Conservation (phyloP, 2,113 vertebrate genomes). For the Neotragus moschatus region DNA sequence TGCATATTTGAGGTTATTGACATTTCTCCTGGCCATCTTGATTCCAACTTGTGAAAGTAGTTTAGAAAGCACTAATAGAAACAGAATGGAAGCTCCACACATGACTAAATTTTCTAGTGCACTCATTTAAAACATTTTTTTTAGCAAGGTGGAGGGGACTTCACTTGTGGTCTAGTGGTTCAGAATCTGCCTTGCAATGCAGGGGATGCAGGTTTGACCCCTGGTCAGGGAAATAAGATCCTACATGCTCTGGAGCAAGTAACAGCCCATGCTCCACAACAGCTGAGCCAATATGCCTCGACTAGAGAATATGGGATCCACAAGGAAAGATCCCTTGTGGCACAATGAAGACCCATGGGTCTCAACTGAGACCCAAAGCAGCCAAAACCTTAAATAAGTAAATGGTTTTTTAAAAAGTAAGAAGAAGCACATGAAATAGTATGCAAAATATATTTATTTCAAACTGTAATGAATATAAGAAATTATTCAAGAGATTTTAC, state of each 20-base stretch:
- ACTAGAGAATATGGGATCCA: background rate
- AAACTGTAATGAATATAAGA: background rate
- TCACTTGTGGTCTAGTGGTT: background rate
- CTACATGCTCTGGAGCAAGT: background rate
- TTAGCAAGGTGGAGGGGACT: background rate
- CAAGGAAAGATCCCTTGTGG: background rate
- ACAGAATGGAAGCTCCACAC: background rate
- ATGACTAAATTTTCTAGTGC: background rate
- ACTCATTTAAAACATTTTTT: background rate
- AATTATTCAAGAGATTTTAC: background rate
- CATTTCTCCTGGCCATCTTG: too few species aligned
- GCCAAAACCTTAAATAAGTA: background rate
- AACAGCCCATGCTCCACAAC: background rate
- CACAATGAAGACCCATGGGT: background rate
- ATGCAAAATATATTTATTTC: background rate
- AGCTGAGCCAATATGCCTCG: background rate
- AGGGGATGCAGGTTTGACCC: background rate
- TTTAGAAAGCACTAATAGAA: background rate
- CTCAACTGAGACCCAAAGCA: background rate
- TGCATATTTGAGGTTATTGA: too few species aligned
- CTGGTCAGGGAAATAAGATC: background rate
- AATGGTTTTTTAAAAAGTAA: background rate
- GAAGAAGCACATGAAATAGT: background rate
- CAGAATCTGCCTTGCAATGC: background rate
- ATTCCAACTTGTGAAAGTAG: background rate